Evolutionary conservation across 2,797 vertebrate species (phyloP).

Genomic region (Semaprochilodus insignis): DNA sequence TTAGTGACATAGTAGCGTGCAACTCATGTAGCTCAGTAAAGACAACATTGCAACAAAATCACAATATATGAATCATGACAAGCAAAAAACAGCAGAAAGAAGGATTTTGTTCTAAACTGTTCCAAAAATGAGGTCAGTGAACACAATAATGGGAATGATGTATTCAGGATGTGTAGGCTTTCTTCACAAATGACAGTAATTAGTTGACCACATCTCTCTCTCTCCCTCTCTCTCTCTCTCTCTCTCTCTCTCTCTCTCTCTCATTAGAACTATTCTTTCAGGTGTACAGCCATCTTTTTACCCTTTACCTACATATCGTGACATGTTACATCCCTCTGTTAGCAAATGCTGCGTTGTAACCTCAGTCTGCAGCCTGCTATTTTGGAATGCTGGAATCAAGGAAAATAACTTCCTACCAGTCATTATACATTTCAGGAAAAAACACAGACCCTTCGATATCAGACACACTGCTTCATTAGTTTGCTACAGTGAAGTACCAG

Average conservation of each 20-base stretch:
- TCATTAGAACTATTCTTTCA: no score
- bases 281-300: no score
- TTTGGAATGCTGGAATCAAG: background rate
- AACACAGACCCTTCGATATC: no score
- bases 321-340: no score
- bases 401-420: background rate
- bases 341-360: background rate
- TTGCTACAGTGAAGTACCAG: background rate
- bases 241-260: background rate
- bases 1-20: no score
- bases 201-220: background rate
- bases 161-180: background rate
- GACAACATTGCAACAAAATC: no score
- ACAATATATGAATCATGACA: no score
- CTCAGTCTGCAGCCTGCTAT: background rate
- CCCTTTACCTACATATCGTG: background rate
- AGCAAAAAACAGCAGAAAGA: no score
- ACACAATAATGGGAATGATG: background rate
- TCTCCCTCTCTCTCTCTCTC: background rate
- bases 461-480: background rate
- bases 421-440: background rate
- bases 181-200: conserved; percentile 17
- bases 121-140: background rate
- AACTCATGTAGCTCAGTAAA: no score
- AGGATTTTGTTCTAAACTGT: no score